phyloP scores from a whole-genome alignment of 2,113 vertebrate species.

The Verasper variegatus region DNA sequence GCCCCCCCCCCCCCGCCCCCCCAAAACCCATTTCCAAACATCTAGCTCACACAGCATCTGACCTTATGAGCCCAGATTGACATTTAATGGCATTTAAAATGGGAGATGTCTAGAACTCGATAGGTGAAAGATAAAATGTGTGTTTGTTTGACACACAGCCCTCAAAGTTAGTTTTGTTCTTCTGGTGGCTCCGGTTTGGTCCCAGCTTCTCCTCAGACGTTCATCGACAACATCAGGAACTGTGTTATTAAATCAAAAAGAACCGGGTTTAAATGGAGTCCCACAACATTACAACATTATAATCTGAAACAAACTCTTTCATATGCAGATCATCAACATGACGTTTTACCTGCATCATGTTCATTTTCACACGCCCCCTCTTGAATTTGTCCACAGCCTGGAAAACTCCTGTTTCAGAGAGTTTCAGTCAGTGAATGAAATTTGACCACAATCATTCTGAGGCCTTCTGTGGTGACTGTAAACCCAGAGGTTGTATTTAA shows the following conservation, averaged over 20 bases:
- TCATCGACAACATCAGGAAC: slow-evolving; percentile 85
- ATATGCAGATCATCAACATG: no score
- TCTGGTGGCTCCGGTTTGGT: slow-evolving; percentile 4
- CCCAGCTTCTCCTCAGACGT: slow-evolving; percentile 70
- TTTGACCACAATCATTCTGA: background rate
- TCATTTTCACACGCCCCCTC: slow-evolving; percentile 73
- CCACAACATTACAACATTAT: background rate
- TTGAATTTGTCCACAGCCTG: slow-evolving; percentile 73
- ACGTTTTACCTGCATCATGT: slow-evolving; percentile 78
- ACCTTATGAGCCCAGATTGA: background rate
- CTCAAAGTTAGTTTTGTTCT: slow-evolving; percentile 30
- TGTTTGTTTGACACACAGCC: background rate
- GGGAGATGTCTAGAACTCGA: background rate
- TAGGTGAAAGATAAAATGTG: slow-evolving; percentile 1
- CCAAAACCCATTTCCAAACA: background rate
- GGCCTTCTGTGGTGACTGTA: no score
- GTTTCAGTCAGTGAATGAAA: background rate
- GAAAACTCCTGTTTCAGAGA: slow-evolving; percentile 74
- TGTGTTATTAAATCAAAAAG: slow-evolving; percentile 31
- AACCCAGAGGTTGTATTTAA: background rate
- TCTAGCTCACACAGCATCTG: slow-evolving; percentile 1
- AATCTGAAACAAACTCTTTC: no score
- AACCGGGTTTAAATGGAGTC: background rate
- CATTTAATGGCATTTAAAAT: background rate
- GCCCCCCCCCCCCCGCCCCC: background rate